Base-by-base conservation (phyloP, 1,140 invertebrate species). In the Sarcophaga bullata region DNA sequence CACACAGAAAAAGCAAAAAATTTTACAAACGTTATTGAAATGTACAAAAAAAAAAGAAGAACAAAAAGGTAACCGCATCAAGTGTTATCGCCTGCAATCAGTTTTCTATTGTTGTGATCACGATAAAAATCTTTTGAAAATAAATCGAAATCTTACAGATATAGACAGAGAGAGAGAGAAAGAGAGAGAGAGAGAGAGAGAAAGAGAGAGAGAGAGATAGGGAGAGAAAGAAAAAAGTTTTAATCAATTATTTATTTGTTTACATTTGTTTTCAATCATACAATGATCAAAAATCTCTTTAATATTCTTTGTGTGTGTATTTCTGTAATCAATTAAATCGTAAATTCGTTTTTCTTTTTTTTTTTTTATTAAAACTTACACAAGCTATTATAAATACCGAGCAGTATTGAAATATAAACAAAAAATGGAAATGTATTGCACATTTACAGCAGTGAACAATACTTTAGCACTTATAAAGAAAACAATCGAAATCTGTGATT, bases 321-420 rank as follows among this genome's bases (percentile, higher is more conserved):
- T 62, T 62, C 17, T 62, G 17, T 62, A 68, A 19, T 68, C 62
- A 68, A 68, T 68, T 68, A 68, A 68, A 68, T 68, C 62, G 19
- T 68, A 19, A 68, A 25, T 68, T 68, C 8, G 7, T 68, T 68
- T 68, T 68, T 17, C 2, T 52, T 37, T 1, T 37, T 68, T 68
- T 19, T 17, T 9, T 52, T 1, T 68, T 68, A 68, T n/a, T 19
- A 68, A 68, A 68, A 52, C 8, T 10, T 10, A 52, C 6, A 6
- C 13, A 37, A 37, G 25, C 25, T 37, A 37, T 37, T 37, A 37
- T 37, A 37, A 37, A 37, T 37, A 37, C 25, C 1, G 4, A 37
- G 25, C 25, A 37, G 25, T 37, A 37, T 2, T 37, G 4, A 37
- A 37, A 37, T 37, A 37, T 37, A 37, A 37, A 37, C 1, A 37